phyloP scores from a whole-genome alignment of 2,113 vertebrate species.

The Ornithorhynchus anatinus region DNA sequence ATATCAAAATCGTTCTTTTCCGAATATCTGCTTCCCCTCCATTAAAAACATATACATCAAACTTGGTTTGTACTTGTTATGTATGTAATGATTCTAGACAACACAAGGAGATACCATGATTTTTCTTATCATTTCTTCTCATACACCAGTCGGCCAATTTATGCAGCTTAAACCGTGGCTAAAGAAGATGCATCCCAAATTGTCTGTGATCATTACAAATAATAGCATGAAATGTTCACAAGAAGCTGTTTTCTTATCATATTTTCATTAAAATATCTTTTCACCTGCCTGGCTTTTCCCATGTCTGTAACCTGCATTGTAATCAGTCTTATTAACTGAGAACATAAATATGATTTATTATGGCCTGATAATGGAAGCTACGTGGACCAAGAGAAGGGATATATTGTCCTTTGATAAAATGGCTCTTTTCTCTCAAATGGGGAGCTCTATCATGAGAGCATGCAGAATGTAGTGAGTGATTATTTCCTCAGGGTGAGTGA shows the following conservation, averaged over 20 bases:
- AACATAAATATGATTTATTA: slow-evolving; percentile 88
- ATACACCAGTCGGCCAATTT: slow-evolving; percentile 75
- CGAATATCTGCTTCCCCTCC: slow-evolving; percentile 68
- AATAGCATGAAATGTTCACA: slow-evolving; percentile 77
- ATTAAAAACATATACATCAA: slow-evolving; percentile 72
- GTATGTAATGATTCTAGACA: slow-evolving; percentile 76
- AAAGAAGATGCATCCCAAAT: slow-evolving; percentile 81
- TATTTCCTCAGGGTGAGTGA: slow-evolving; percentile 94
- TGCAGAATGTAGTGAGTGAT: slow-evolving; percentile 83
- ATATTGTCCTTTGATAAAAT: slow-evolving; percentile 87
- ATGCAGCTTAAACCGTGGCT: slow-evolving; percentile 76
- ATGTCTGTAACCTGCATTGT: slow-evolving; percentile 74
- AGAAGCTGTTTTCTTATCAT: slow-evolving; percentile 81
- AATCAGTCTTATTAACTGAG: slow-evolving; percentile 86
- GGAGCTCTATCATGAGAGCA: slow-evolving; percentile 77
- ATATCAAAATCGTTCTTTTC: slow-evolving; percentile 67
- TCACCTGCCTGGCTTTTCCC: slow-evolving; percentile 78
- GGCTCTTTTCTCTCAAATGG: slow-evolving; percentile 79
- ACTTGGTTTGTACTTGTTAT: slow-evolving; percentile 78
- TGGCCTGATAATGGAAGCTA: slow-evolving; percentile 85
- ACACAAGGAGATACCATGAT: slow-evolving; percentile 69
- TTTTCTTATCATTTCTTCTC: slow-evolving; percentile 67
- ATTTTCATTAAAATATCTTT: slow-evolving; percentile 84
- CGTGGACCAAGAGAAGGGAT: slow-evolving; percentile 85
- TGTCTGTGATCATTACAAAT: slow-evolving; percentile 78